Percentiles rank a stretch among this genome's conserved stretches.
Evolutionary conservation across 2,113 vertebrate species (phyloP).

Genomic region (Reinhardtius hippoglossoides): DNA sequence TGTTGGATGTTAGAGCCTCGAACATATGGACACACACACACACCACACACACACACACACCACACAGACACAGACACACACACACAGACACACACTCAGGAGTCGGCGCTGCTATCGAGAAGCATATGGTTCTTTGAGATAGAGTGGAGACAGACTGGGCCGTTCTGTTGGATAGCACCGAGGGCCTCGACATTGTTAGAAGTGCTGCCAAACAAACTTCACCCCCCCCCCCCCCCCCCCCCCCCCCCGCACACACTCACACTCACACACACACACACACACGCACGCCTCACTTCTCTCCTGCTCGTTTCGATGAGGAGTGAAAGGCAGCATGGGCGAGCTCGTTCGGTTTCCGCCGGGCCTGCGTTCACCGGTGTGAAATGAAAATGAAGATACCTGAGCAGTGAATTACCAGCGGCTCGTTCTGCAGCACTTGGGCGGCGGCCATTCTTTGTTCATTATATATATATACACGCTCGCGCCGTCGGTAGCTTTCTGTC

Average conservation of each 20-base stretch:
- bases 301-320: constrained; percentile 30
- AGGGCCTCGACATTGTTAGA: constrained; percentile 71
- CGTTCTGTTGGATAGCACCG: constrained; percentile 62
- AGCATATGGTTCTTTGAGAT: constrained; percentile 79
- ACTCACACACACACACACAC: constrained; percentile 28
- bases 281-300: constrained; percentile 24
- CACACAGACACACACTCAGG: constrained; percentile 14
- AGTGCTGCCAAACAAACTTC: constrained; percentile 72
- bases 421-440: constrained; percentile 33
- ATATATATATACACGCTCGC: neutral
- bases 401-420: neutral
- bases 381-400: constrained; percentile 38
- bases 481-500: constrained; percentile 6
- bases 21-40: constrained; percentile 54
- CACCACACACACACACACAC: constrained; percentile 14
- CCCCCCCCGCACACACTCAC: constrained; percentile 23
- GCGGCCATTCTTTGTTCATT: constrained; percentile 21
- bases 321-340: constrained; percentile 14
- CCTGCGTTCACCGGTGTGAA: constrained; percentile 6
- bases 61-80: constrained; percentile 10
- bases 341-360: neutral
- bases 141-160: constrained; percentile 67
- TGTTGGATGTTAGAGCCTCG: constrained; percentile 49
- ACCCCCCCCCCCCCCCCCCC: neutral
- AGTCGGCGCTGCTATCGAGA: constrained; percentile 32